These are phyloP conservation scores for Rotaria socialis DNA, from an alignment of 2,888 invertebrate species.

Conservation along the genomic window DNA sequence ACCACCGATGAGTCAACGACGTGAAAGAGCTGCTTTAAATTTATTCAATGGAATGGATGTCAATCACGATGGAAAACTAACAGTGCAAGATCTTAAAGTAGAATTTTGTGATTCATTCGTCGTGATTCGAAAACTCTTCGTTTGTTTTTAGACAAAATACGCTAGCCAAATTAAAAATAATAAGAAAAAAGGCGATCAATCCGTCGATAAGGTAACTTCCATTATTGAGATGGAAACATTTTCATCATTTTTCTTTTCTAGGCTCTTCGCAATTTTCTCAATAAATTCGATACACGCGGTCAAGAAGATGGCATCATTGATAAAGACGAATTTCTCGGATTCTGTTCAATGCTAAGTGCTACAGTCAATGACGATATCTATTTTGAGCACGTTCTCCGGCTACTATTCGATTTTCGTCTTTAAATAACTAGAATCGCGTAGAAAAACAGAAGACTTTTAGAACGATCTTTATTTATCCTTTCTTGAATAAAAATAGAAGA, in stretches of 20 bases:
- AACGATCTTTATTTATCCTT: background rate
- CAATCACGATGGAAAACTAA: background rate
- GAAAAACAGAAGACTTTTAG: background rate
- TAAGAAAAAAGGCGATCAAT: background rate
- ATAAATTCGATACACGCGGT: conserved; percentile 28
- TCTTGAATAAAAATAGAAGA: background rate
- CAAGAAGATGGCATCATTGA: background rate
- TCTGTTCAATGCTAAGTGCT: conserved; percentile 14
- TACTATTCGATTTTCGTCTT: background rate
- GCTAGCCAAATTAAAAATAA: background rate
- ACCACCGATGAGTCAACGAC: background rate
- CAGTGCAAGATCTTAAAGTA: background rate
- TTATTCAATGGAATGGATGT: conserved; percentile 9
- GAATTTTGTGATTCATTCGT: background rate
- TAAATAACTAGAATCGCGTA: background rate
- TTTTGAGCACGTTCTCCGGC: background rate
- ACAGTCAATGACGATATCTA: conserved; percentile 25
- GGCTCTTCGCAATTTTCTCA: background rate
- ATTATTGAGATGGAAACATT: background rate
- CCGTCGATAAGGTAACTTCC: background rate
- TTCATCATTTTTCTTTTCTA: background rate
- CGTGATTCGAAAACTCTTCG: no score
- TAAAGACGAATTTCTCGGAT: conserved; percentile 7
- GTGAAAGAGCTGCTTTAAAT: background rate
- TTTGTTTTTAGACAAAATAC: background rate